A percentile compares a stretch with the other conserved stretches of the same genome.
Evolutionary conservation across 2,797 vertebrate species (phyloP).

Genomic region (Poecile montanus): DNA sequence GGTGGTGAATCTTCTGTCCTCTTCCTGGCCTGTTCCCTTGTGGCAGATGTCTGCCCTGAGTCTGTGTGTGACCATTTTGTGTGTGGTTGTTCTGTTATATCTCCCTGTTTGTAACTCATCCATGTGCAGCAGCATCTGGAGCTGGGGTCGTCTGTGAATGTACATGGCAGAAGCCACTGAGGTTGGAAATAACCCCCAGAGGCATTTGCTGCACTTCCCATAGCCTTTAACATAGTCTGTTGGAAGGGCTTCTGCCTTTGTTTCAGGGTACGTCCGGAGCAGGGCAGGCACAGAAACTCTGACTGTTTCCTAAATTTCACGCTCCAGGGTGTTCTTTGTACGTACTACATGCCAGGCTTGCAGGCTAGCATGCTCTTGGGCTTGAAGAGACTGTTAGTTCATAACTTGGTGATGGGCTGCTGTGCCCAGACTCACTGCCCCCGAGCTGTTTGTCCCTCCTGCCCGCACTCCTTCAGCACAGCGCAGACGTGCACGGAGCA

Average conservation of each 20-base stretch:
- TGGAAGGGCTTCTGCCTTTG: neutral
- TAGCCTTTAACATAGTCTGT: neutral
- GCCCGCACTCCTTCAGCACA: neutral
- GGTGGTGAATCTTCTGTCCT: neutral
- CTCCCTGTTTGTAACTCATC: neutral
- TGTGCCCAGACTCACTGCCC: neutral
- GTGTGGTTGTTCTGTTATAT: neutral
- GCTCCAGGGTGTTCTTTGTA: neutral
- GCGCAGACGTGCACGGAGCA: accelerated
- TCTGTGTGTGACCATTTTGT: neutral
- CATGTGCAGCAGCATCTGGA: accelerated
- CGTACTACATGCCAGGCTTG: neutral
- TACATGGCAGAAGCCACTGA: accelerated
- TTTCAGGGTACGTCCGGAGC: accelerated
- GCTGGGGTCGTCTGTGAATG: neutral
- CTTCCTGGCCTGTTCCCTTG: accelerated
- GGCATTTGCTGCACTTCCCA: neutral
- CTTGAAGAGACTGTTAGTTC: neutral
- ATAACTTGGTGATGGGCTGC: neutral
- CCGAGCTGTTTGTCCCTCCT: neutral
- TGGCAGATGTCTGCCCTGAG: neutral
- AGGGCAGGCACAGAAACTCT: neutral
- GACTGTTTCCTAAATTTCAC: neutral
- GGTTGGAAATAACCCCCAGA: neutral
- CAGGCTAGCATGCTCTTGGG: neutral